These are phyloP conservation scores for Noctua fimbriata DNA, from an alignment of 2,888 invertebrate species.

Conservation along the genomic window DNA sequence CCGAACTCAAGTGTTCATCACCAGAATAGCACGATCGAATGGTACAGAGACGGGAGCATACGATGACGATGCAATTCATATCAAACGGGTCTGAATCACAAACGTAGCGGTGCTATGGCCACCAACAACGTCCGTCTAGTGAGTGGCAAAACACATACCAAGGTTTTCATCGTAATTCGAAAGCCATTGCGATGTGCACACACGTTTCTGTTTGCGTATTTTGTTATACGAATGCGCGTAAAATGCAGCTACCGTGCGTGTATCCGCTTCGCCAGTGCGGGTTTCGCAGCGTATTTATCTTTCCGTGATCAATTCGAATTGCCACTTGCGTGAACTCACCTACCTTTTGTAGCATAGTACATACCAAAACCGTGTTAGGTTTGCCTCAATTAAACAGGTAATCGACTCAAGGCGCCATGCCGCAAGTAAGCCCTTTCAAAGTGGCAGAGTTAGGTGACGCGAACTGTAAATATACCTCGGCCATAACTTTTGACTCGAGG, in stretches of 20 bases:
- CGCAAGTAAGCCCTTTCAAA: not conserved
- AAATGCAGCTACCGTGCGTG: not conserved
- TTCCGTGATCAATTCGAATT: not conserved
- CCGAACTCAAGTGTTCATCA: not conserved
- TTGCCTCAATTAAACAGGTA: not conserved
- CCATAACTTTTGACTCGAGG: not conserved
- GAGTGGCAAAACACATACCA: constrained; percentile 1
- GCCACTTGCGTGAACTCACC: not conserved
- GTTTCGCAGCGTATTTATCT: not conserved
- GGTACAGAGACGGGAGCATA: not conserved
- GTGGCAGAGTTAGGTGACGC: not conserved
- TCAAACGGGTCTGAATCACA: not conserved
- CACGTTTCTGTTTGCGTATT: constrained; percentile 1
- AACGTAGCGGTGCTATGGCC: not conserved
- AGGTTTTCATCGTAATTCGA: not conserved
- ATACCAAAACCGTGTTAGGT: not conserved
- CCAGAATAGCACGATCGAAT: not conserved
- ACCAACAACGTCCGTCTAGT: not conserved
- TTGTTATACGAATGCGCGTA: not conserved
- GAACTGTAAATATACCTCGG: not conserved
- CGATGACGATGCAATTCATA: constrained; percentile 4
- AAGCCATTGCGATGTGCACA: constrained; percentile 6
- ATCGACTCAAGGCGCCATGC: not conserved
- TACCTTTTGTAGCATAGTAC: not conserved
- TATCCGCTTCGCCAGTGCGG: not conserved